Evolutionary conservation across 2,888 invertebrate species (phyloP), one percentile per base, ranked within the genome.

Genomic region (Drosophila subquinaria): DNA sequence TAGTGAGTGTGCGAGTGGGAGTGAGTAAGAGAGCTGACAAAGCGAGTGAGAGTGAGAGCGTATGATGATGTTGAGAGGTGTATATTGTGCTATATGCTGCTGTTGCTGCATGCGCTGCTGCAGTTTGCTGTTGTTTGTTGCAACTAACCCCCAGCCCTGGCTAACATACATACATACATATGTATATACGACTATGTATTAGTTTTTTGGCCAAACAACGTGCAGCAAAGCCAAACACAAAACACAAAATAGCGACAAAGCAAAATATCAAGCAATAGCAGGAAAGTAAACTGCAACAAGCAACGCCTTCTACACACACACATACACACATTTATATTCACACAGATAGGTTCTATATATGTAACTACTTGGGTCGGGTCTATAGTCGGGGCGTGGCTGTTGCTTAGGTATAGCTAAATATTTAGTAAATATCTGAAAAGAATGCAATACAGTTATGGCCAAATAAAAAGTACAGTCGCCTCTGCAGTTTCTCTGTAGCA

Each of bases 91-190:
- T 47, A 51, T 53, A 27, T 51, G 50, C 48, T 48, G 47, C 23
- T 36, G 15, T 23, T 47, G 15, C 62, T 70, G 84, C 66, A 55
- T 68, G 60, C 61, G 80, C 78, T 82, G 80, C 76, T 82, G 86
- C 84, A 85, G 74, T 77, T 82, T 86, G 88, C 83, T 86, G 84
- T 88, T 86, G 85, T 86, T 86, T 86, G 88, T 86, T 86, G 86
- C 88, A 86, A 86, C 83, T 86, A 82, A 83, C 88, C 88, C 88
- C 82, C 81, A 82, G 73, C 63, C 76, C 56, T 47, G 56, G 38
- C 73, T 59, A 27, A 27, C 27, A 27, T 27, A 27, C 27, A 27
- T 6, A 27, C 27, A 27, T 27, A 27, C 23, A 27, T 27, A 64
- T 78, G 65, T 27, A 66, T 80, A 67, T 77, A 73, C 51, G 40